Conservation (phyloP, 2,113 vertebrate species). For the Capreolus pygargus region DNA sequence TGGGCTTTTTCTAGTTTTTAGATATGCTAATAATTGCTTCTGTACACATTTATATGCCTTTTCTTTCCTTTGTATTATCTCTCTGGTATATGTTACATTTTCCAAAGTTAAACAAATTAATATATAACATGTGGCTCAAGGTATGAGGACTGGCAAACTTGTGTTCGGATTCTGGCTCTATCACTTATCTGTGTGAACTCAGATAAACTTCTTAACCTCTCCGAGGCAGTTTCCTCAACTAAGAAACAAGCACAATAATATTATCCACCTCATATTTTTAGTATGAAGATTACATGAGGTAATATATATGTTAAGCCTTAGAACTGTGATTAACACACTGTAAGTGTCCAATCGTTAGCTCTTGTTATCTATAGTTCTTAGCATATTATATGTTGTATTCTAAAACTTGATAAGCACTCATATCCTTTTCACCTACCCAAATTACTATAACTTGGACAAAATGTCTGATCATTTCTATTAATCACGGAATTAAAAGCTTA, state of each 20-base stretch:
- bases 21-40: neutral
- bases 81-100: neutral
- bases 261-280: neutral
- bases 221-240: neutral
- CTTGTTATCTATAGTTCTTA: neutral
- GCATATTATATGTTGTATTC: neutral
- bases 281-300: neutral
- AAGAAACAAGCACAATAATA: slow-evolving; percentile 22
- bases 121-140: neutral
- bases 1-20: neutral
- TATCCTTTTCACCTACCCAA: neutral
- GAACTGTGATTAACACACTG: neutral
- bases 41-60: neutral
- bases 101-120: slow-evolving; percentile 1
- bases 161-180: neutral
- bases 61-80: slow-evolving; percentile 18
- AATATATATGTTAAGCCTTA: neutral
- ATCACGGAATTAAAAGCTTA: neutral
- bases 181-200: neutral
- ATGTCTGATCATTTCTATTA: neutral
- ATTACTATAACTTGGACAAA: neutral
- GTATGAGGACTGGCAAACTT: neutral
- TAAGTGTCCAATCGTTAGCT: neutral
- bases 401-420: neutral
- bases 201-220: neutral